These are phyloP conservation scores for Chloroceryle amazona DNA, from an alignment of 2,797 vertebrate genomes.

Conservation along the genomic window DNA sequence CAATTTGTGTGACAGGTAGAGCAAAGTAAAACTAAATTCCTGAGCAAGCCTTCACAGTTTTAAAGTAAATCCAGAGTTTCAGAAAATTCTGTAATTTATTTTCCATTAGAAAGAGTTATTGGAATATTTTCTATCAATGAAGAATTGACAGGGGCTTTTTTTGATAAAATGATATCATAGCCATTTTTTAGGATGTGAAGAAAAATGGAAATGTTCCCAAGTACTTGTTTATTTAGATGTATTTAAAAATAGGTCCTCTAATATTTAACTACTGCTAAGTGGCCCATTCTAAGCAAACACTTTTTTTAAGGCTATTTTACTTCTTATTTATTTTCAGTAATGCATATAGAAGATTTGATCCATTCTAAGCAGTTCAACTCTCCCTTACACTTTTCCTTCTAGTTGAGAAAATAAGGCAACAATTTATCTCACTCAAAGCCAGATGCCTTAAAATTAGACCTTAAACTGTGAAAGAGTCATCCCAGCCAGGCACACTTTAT, in stretches of 20 bases:
- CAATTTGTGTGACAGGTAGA: not conserved
- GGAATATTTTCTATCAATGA: not conserved
- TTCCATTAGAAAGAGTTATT: not conserved
- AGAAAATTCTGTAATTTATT: not conserved
- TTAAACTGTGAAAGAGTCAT: not conserved
- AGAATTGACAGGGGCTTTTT: not conserved
- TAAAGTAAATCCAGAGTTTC: not conserved
- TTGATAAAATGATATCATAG: not conserved
- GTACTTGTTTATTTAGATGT: constrained; percentile 28
- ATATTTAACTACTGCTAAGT: constrained; percentile 14
- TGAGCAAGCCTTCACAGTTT: not conserved
- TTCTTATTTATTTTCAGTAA: not conserved
- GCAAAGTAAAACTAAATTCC: not conserved
- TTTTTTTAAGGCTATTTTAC: not conserved
- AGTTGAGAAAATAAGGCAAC: not conserved
- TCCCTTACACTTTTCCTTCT: not conserved
- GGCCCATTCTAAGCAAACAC: not conserved
- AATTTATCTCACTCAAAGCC: not conserved
- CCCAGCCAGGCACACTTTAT: not conserved
- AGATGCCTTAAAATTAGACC: constrained; percentile 7
- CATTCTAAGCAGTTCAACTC: not conserved
- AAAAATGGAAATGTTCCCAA: not conserved
- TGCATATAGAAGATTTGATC: not conserved
- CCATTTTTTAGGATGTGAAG: not conserved
- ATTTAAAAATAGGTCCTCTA: constrained; percentile 55